Conservation (phyloP, 2,888 invertebrate genomes). For the Xylota segnis region DNA sequence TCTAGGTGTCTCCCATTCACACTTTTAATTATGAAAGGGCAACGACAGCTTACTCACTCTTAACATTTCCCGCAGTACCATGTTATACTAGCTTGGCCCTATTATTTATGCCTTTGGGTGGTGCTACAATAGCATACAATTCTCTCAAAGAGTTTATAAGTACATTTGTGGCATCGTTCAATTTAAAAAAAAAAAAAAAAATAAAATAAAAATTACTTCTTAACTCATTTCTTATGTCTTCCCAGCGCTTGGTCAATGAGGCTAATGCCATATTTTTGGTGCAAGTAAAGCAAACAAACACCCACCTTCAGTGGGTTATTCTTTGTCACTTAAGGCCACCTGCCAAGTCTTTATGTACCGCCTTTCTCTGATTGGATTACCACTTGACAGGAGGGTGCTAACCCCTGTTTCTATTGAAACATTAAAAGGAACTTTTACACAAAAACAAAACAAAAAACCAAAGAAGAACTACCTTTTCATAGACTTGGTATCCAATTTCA, state of each 20-base stretch:
- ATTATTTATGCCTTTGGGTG: not conserved
- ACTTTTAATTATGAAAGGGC: no score
- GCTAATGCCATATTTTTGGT: slow-evolving; percentile 55
- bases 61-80: not conserved
- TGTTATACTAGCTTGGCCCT: slow-evolving; percentile 42
- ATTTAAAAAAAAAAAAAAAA: slow-evolving; percentile 4
- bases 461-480: not conserved
- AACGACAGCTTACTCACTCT: no score
- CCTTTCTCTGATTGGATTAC: slow-evolving; percentile 63
- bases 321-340: slow-evolving; percentile 2
- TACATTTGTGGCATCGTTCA: slow-evolving; percentile 1
- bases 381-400: slow-evolving; percentile 68
- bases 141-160: not conserved
- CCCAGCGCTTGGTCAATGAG: slow-evolving; percentile 50
- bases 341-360: slow-evolving; percentile 1
- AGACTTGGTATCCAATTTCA: slow-evolving; percentile 54
- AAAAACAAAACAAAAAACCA: not conserved
- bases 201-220: slow-evolving; percentile 15
- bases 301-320: not conserved
- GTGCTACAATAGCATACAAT: not conserved
- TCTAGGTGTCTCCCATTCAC: no score
- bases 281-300: slow-evolving; percentile 30
- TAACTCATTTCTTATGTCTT: slow-evolving; percentile 25
- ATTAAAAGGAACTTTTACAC: slow-evolving; percentile 41
- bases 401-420: slow-evolving; percentile 48